Conservation (phyloP, 1,140 invertebrate genomes). For the Aphaenogaster ashmeadi region DNA sequence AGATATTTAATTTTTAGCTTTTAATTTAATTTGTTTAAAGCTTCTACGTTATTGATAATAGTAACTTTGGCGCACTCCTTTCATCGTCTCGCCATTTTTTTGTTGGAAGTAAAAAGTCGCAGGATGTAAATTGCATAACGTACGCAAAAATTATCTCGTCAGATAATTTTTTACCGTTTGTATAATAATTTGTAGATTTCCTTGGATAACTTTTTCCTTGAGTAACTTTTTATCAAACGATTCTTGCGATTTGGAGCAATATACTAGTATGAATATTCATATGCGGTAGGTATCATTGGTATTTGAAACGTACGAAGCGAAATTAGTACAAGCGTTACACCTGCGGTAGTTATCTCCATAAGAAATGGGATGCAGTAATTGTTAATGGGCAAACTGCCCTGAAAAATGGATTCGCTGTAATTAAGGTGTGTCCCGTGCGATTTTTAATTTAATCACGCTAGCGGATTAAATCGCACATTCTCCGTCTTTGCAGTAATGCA, state of each 20-base stretch:
- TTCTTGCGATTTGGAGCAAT: slow-evolving; percentile 4
- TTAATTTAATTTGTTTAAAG: background rate
- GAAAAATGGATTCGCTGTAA: slow-evolving; percentile 15
- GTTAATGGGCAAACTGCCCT: background rate
- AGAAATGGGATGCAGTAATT: slow-evolving; percentile 23
- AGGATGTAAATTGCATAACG: background rate
- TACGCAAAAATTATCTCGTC: background rate
- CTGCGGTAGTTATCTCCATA: background rate
- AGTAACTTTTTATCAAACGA: slow-evolving; percentile 3
- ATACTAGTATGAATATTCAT: slow-evolving; percentile 17
- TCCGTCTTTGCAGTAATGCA: background rate
- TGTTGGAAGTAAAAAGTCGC: background rate
- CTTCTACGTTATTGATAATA: background rate
- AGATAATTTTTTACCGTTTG: background rate
- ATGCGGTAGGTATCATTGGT: background rate
- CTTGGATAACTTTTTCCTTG: background rate
- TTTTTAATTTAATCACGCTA: slow-evolving; percentile 29
- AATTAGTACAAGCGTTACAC: slow-evolving; percentile 1
- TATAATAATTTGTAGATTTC: slow-evolving; percentile 39
- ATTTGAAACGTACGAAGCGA: background rate
- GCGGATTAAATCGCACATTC: background rate
- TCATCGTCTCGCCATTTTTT: background rate
- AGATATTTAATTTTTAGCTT: background rate
- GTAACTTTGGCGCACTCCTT: background rate
- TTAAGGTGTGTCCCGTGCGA: background rate